Evolutionary conservation across 2,888 invertebrate species (phyloP), one percentile per base, ranked within the genome.

Genomic region (Toxonevra muliebris): DNA sequence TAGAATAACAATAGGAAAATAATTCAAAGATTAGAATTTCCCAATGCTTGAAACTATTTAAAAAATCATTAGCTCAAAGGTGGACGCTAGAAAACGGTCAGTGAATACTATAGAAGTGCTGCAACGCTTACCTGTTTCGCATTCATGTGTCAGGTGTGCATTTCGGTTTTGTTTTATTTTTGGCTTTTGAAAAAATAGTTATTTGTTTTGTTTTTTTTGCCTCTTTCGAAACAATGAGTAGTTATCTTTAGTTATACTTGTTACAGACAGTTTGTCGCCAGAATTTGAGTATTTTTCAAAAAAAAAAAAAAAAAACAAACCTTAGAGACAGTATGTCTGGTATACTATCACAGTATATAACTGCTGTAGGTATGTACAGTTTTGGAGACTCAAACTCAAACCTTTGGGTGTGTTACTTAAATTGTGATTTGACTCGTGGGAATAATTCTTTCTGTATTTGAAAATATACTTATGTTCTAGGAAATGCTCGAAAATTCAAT

Each of bases 31-130:
- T 77, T 74, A 74, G 76, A 76, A 79, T 74, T 76, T 75, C 77
- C 73, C 68, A 67, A 71, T 61, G 48, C 71, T 71, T 50, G 69
- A 62, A 61, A 65, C 81, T 80, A 83, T 82, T 84, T 84, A 84
- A 78, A 84, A 80, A 75, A 79, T 84, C 82, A 84, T 84, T 84
- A 82, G 79, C 74, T 70, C 68, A 43, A 15, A 74, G 42, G 43
- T 30, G 17, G 41, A 30, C 59, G 59, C 65, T 59, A 58, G 65
- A 58, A 42, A n/a, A 11, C 52, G 58, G 57, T 42, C n/a, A 42
- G 63, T 42, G 57, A 61, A 50, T 61, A 40, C 57, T n/a, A 20
- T 12, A 43, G 45, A 45, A 60, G 45, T 19, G 41, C 12, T 20
- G 1, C 4, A 65, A 12, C 52, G 48, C 17, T n/a, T n/a, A 17